phyloP scores from a whole-genome alignment of 1,140 invertebrate genomes.

The Halictus rubicundus region DNA sequence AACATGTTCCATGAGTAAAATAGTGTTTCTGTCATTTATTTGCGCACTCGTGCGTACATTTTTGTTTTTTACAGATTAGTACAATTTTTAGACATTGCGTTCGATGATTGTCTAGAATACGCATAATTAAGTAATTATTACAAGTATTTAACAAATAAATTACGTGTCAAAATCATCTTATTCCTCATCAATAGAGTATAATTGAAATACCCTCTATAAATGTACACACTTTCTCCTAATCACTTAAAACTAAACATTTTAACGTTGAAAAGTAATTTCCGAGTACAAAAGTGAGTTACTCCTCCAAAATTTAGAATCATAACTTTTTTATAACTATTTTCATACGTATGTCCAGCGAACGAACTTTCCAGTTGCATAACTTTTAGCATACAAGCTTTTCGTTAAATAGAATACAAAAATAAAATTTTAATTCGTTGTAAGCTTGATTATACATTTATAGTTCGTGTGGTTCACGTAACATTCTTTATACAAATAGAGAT shows the following conservation, averaged over 20 bases:
- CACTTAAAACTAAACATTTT: background rate
- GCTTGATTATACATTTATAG: background rate
- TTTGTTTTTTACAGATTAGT: no score
- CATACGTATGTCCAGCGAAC: background rate
- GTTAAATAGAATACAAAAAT: conserved; percentile 1
- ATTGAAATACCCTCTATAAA: background rate
- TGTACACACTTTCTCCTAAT: background rate
- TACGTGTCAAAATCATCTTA: background rate
- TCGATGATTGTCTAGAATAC: background rate
- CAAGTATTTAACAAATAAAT: background rate
- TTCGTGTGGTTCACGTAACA: no score
- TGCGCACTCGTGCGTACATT: no score
- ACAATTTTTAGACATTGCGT: no score
- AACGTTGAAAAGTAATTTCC: background rate
- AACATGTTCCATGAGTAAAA: no score
- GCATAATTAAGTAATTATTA: background rate
- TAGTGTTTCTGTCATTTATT: no score
- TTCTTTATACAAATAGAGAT: background rate
- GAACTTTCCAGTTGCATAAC: background rate
- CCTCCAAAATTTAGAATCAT: background rate
- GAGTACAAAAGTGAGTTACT: background rate
- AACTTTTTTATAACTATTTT: background rate
- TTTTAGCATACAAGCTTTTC: background rate
- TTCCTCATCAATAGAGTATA: no score
- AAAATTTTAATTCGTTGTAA: background rate